A percentile compares a stretch with the other conserved stretches of the same genome.
Evolutionary conservation across 2,797 vertebrate genomes (phyloP).

Genomic region (Bradypus variegatus): DNA sequence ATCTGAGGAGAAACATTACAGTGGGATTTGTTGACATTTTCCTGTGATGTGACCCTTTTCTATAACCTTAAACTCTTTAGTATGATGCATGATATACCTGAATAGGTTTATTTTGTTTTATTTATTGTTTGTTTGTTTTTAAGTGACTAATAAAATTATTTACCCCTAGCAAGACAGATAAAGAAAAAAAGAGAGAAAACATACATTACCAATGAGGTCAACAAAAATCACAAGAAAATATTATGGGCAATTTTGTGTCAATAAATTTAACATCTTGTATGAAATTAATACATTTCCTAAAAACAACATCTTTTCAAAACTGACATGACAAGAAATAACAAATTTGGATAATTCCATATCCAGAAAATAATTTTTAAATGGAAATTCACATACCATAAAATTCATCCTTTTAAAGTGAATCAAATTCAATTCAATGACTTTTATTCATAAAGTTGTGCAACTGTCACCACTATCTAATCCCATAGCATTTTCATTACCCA

Average conservation of each 20-base stretch:
- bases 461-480: no score
- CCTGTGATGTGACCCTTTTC: background rate
- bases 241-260: background rate
- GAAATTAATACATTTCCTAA: background rate
- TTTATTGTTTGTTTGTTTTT: background rate
- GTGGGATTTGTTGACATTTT: background rate
- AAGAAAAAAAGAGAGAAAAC: background rate
- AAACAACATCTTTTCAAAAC: background rate
- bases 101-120: background rate
- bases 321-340: background rate
- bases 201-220: background rate
- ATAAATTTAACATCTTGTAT: background rate
- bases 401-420: no score
- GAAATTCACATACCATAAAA: no score
- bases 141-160: background rate
- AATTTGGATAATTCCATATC: background rate
- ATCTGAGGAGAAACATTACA: background rate
- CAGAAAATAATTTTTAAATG: background rate
- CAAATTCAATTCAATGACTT: no score
- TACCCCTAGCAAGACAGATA: background rate
- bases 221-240: background rate
- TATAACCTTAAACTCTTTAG: background rate
- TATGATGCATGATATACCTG: background rate
- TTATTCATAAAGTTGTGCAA: no score
- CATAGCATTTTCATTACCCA: no score